phyloP scores from a whole-genome alignment of 2,797 vertebrate species.

The Argyrosomus regius region DNA sequence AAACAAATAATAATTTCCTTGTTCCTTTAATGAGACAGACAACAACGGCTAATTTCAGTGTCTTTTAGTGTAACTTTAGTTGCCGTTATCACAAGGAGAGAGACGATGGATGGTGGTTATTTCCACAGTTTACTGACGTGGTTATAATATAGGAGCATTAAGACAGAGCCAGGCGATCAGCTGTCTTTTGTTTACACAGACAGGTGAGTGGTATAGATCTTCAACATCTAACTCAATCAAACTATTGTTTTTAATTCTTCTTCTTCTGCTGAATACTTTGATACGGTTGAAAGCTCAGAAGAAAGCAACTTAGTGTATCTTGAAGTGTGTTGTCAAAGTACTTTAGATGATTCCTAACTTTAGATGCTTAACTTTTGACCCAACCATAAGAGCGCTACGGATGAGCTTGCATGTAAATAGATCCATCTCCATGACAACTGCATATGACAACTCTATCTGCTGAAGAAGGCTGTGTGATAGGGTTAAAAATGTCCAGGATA shows the following conservation, averaged over 20 bases:
- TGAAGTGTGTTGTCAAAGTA: not conserved
- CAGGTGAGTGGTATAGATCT: too few relatives aligned
- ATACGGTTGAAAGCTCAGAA: not conserved
- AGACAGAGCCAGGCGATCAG: too few relatives aligned
- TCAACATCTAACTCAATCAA: too few relatives aligned
- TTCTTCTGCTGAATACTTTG: not conserved
- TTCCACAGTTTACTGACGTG: too few relatives aligned
- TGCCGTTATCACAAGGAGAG: too few relatives aligned
- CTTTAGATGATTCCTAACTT: not conserved
- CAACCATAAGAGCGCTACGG: not conserved
- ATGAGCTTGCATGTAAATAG: not conserved
- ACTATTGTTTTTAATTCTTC: not conserved
- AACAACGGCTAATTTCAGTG: too few relatives aligned
- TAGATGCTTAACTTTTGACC: not conserved
- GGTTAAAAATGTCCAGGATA: not conserved
- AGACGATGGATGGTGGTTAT: too few relatives aligned
- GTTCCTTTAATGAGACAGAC: too few relatives aligned
- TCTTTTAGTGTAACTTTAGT: too few relatives aligned
- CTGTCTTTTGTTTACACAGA: too few relatives aligned
- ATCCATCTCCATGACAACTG: not conserved
- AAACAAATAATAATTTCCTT: too few relatives aligned
- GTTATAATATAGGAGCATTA: too few relatives aligned
- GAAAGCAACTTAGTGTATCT: not conserved
- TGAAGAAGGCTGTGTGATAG: constrained; percentile 1
- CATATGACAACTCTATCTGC: not conserved